A percentile compares a stretch with the other conserved stretches of the same genome.
These are phyloP conservation scores for Taeniopygia guttata DNA, from an alignment of 2,797 vertebrate species.

Conservation along the genomic window DNA sequence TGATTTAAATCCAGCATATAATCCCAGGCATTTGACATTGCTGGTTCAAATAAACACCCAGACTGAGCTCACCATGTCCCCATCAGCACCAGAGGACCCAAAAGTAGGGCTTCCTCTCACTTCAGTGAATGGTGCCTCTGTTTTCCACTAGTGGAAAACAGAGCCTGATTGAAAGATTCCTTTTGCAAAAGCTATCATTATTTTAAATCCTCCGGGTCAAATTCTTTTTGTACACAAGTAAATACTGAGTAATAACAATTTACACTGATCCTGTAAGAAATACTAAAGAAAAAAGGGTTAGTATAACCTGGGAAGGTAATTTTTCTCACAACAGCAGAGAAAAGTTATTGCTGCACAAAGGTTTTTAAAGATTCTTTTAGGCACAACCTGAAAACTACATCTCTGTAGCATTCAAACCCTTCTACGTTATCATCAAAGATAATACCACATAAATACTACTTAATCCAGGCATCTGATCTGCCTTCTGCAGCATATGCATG, in stretches of 20 bases:
- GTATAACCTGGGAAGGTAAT: background rate
- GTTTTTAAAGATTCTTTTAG: background rate
- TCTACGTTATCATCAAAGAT: constrained; percentile 21
- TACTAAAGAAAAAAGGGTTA: background rate
- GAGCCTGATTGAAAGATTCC: background rate
- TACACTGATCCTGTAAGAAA: background rate
- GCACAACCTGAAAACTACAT: background rate
- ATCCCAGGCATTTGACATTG: background rate
- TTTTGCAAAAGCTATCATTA: constrained; percentile 1
- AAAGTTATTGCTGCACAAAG: constrained; percentile 1
- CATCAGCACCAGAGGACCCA: background rate
- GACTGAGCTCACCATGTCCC: background rate
- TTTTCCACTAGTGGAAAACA: background rate
- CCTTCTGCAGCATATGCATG: constrained; percentile 37
- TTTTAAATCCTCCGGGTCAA: constrained; percentile 17
- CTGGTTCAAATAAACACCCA: background rate
- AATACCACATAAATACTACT: constrained; percentile 45
- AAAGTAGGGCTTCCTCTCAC: background rate
- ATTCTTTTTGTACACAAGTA: background rate
- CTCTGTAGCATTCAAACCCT: background rate
- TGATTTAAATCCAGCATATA: background rate
- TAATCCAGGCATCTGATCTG: constrained; percentile 54
- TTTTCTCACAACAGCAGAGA: background rate
- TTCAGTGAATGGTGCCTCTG: background rate
- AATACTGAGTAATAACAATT: background rate